These are phyloP conservation scores for Acanthurus lineatus DNA, from an alignment of 2,797 vertebrate species.

Conservation along the genomic window DNA sequence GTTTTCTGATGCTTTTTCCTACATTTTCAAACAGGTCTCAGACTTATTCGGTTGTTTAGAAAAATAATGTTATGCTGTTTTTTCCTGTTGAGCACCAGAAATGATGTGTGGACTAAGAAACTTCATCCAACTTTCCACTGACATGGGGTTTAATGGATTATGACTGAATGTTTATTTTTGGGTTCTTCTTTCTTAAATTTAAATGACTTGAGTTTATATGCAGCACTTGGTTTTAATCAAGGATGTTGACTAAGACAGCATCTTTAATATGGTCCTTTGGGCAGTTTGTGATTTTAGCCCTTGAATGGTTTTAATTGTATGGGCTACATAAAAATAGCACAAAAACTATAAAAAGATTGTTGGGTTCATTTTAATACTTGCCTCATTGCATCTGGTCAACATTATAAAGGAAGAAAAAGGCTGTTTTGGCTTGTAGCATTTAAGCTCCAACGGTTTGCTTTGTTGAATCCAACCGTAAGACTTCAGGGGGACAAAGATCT, in stretches of 20 bases:
- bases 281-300: background rate
- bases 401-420: constrained; percentile 17
- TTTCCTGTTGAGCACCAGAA: no score
- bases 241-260: background rate
- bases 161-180: no score
- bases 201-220: background rate
- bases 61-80: no score
- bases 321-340: background rate
- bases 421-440: constrained; percentile 16
- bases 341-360: constrained; percentile 15
- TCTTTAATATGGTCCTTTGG: background rate
- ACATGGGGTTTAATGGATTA: no score
- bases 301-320: background rate
- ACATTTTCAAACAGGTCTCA: no score
- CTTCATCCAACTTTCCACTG: no score
- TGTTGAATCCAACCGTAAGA: constrained; percentile 34
- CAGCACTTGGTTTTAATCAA: constrained; percentile 2
- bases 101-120: no score
- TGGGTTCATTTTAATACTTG: constrained; percentile 17
- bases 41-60: no score
- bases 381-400: constrained; percentile 6
- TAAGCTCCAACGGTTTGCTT: constrained; percentile 35
- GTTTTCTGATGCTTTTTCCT: no score
- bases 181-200: no score
- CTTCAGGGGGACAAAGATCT: constrained; percentile 29